A percentile compares a stretch with the other conserved stretches of the same genome.
Conservation (phyloP, 1,140 invertebrate genomes). For the Pristionchus pacificus region DNA sequence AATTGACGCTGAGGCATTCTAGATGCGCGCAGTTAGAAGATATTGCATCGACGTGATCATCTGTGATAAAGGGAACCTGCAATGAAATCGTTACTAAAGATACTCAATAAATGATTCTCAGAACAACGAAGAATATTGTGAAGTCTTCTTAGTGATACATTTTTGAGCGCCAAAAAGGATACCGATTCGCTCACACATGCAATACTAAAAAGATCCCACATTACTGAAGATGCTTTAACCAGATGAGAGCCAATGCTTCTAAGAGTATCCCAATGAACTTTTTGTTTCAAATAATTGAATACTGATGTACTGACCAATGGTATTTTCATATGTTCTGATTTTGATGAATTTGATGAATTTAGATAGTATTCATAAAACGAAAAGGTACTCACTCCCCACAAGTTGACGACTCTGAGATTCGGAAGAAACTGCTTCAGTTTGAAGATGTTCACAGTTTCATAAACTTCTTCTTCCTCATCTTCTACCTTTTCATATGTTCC, state of each 20-base stretch:
- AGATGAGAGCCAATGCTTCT: too few relatives aligned
- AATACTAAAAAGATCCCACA: too few relatives aligned
- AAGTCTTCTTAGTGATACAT: too few relatives aligned
- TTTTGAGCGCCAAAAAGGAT: too few relatives aligned
- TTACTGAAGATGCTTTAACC: too few relatives aligned
- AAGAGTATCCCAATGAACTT: too few relatives aligned
- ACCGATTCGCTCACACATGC: too few relatives aligned
- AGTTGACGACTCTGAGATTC: conserved; percentile 86
- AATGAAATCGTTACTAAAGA: too few relatives aligned
- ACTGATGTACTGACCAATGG: too few relatives aligned
- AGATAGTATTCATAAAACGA: neutral
- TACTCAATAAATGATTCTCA: too few relatives aligned
- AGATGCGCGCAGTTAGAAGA: conserved; percentile 72
- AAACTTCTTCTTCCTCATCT: conserved; percentile 93
- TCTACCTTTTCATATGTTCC: conserved; percentile 97
- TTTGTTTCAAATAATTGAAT: too few relatives aligned
- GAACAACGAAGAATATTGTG: too few relatives aligned
- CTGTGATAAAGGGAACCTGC: conserved; percentile 60
- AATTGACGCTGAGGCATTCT: conserved; percentile 92
- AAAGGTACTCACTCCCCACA: conserved; percentile 63
- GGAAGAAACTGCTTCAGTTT: conserved; percentile 93
- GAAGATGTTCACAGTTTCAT: conserved; percentile 98
- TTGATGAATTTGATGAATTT: neutral
- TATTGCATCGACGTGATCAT: conserved; percentile 96
- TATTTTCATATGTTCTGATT: neutral